phyloP scores from a whole-genome alignment of 1,140 invertebrate genomes.

The Microplitis mediator region DNA sequence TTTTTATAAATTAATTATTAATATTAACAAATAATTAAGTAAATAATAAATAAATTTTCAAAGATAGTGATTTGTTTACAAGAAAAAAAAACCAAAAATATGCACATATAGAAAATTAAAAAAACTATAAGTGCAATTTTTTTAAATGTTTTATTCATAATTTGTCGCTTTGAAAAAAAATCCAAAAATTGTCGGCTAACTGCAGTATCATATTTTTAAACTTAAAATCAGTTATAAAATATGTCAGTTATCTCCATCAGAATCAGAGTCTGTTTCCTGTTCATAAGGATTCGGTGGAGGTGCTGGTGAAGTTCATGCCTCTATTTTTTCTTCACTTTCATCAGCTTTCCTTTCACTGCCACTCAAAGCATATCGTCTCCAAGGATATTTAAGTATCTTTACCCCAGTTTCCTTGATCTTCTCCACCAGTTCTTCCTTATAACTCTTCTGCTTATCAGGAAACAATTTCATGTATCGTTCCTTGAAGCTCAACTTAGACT shows the following conservation, averaged over 20 bases:
- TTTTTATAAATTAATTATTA: no score
- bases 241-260: constrained; percentile 24
- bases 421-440: constrained; percentile 44
- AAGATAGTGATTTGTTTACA: no score
- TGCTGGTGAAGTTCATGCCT: constrained; percentile 33
- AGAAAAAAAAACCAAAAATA: no score
- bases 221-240: not conserved
- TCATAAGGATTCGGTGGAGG: constrained; percentile 38
- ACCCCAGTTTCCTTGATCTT: constrained; percentile 41
- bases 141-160: no score
- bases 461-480: constrained; percentile 47
- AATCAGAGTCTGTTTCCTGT: constrained; percentile 52
- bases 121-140: no score
- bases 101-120: no score
- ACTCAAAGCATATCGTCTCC: constrained; percentile 55
- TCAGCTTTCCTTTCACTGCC: constrained; percentile 40
- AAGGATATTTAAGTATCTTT: constrained; percentile 52
- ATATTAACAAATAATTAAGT: no score
- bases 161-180: no score
- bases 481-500: constrained; percentile 43
- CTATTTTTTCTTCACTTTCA: constrained; percentile 59
- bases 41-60: no score
- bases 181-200: no score
- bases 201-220: no score
- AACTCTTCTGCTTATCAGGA: constrained; percentile 39